Conservation (phyloP, 2,888 invertebrate species). For the Hirudinaria manillensis region DNA sequence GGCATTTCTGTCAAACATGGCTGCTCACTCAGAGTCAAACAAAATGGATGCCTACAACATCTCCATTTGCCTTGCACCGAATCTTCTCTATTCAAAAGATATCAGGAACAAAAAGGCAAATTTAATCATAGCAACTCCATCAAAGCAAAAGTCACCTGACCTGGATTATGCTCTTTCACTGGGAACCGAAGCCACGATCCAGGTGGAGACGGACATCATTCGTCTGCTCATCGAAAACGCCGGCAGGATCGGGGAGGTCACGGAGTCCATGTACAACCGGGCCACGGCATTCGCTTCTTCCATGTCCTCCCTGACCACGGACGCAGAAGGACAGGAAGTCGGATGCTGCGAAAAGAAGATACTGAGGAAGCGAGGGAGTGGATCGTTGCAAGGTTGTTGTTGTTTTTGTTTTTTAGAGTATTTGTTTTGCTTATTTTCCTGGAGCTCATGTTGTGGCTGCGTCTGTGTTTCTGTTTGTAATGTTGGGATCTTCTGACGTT, state of each 20-base stretch:
- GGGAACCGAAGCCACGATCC: background rate
- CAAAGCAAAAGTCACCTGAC: slow-evolving; percentile 8
- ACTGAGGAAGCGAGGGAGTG: slow-evolving; percentile 76
- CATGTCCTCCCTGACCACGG: slow-evolving; percentile 47
- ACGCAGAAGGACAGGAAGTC: slow-evolving; percentile 38
- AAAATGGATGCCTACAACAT: slow-evolving; percentile 78
- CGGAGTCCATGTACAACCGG: slow-evolving; percentile 60
- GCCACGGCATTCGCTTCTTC: slow-evolving; percentile 46
- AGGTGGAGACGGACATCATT: slow-evolving; percentile 49
- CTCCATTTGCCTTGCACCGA: slow-evolving; percentile 77
- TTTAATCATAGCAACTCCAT: background rate
- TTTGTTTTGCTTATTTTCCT: background rate
- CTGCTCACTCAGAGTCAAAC: slow-evolving; percentile 66
- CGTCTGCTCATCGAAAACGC: slow-evolving; percentile 74
- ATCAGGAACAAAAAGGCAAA: slow-evolving; percentile 1
- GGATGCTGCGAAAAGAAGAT: slow-evolving; percentile 48
- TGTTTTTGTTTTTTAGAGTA: background rate
- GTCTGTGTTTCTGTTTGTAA: no score
- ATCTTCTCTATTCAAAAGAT: slow-evolving; percentile 56
- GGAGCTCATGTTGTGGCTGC: no score
- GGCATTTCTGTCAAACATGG: slow-evolving; percentile 66
- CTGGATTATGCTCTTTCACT: background rate
- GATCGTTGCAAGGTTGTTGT: slow-evolving; percentile 68
- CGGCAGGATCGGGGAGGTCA: slow-evolving; percentile 67
- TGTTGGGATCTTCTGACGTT: no score